Conservation (phyloP, 2,113 vertebrate genomes). For the Eclectus roratus region DNA sequence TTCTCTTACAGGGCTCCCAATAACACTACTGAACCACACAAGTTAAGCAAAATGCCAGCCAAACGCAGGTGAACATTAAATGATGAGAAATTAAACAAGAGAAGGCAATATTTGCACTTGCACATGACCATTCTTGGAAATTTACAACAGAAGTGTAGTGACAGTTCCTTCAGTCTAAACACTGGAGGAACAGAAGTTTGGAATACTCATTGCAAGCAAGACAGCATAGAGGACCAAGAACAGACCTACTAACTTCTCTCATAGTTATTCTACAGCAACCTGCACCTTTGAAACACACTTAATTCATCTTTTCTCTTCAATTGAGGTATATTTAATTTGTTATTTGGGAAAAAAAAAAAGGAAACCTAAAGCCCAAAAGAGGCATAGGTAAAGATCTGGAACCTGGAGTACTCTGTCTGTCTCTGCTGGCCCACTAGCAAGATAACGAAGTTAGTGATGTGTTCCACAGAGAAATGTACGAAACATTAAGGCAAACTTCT, state of each 20-base stretch:
- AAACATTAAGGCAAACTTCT: neutral
- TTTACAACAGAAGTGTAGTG: neutral
- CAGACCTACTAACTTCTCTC: neutral
- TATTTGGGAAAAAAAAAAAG: neutral
- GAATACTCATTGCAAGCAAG: neutral
- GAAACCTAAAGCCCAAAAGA: neutral
- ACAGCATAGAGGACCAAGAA: neutral
- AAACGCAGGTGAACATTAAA: neutral
- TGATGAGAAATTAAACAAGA: neutral
- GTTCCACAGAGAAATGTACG: neutral
- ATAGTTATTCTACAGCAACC: neutral
- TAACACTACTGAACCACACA: neutral
- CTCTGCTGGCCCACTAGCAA: neutral
- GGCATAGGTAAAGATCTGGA: neutral
- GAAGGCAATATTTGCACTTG: neutral
- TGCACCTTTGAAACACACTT: neutral
- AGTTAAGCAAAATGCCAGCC: neutral
- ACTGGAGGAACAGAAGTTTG: neutral
- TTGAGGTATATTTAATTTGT: neutral
- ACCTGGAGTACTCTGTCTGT: neutral
- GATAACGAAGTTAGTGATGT: neutral
- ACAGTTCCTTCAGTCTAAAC: neutral
- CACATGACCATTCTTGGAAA: neutral
- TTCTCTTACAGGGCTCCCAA: neutral
- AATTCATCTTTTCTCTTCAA: neutral